A percentile compares a stretch with the other conserved stretches of the same genome.
phyloP scores from a whole-genome alignment of 2,888 invertebrate species.

The Cantharis nigra region DNA sequence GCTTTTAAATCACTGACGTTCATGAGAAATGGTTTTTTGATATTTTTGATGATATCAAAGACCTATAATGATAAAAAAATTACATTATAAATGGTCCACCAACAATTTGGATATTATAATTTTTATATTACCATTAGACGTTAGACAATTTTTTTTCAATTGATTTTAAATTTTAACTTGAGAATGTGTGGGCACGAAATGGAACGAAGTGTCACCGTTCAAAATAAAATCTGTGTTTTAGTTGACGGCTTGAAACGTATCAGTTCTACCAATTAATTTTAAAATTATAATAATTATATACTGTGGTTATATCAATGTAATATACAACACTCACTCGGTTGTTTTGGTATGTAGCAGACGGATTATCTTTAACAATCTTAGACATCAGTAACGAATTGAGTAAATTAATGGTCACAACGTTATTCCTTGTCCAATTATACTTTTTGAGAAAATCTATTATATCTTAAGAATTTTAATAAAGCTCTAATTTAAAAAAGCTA shows the following conservation, averaged over 20 bases:
- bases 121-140: background rate
- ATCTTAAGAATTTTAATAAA: background rate
- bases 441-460: background rate
- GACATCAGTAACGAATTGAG: background rate
- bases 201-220: background rate
- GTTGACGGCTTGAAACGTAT: background rate
- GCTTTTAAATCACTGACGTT: background rate
- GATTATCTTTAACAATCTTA: background rate
- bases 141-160: background rate
- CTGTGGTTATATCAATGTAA: background rate
- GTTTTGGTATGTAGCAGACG: background rate
- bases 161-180: background rate
- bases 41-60: background rate
- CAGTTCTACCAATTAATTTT: background rate
- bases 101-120: background rate
- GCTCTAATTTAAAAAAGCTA: background rate
- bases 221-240: background rate
- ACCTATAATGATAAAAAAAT: background rate
- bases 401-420: background rate
- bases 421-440: background rate
- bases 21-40: background rate
- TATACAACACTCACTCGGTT: background rate
- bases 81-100: background rate
- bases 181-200: background rate
- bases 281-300: background rate